Evolutionary conservation across 2,797 vertebrate genomes (phyloP), one percentile per base, ranked within the genome.

Genomic region (Platyrinchus mystaceus): DNA sequence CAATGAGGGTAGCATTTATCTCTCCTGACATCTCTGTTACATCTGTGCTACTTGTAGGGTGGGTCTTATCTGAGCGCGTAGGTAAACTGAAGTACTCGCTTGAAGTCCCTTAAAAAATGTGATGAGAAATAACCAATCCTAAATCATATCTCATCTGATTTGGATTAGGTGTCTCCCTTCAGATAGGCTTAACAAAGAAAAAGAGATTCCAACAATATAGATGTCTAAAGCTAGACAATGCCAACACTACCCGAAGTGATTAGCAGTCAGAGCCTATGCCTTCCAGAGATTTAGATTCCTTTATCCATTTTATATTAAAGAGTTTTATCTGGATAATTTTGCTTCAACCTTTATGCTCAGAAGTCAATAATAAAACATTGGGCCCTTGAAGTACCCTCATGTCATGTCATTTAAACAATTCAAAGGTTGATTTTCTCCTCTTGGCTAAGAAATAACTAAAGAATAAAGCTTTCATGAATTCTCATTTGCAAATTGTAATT

Each of bases 261-360:
- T 82, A 90, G 14, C 43, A 90, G 27, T 52, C 39, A 86, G 36
- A 90, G 17, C 14, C 39, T 70, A 55, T 49, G 23, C 28, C 19
- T 91, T 28, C 19, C 64, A 91, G 71, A 91, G 71, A 68, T 85
- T 93, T 77, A 53, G 26, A 77, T 56, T 85, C 22, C 41, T 92
- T 77, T 85, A 93, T 92, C 71, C 69, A 85, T 80, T 92, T 83
- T 80, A 92, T 89, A 92, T 95, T 92, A 82, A 95, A 93, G 36
- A 76, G 17, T 64, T 93, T 90, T 85, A 77, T 68, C 49, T 67
- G 14, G 32, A 52, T 84, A 90, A 82, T 95, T 88, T 94, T 79
- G 3, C 44, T 88, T 88, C 70, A 77, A 43, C 17, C 22, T 90
- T 4, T 81, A n/a, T 1, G 5, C 47, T 77, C 56, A 70, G 64